Evolutionary conservation across 2,113 vertebrate species (phyloP).

Genomic region (Crotophaga sulcirostris): DNA sequence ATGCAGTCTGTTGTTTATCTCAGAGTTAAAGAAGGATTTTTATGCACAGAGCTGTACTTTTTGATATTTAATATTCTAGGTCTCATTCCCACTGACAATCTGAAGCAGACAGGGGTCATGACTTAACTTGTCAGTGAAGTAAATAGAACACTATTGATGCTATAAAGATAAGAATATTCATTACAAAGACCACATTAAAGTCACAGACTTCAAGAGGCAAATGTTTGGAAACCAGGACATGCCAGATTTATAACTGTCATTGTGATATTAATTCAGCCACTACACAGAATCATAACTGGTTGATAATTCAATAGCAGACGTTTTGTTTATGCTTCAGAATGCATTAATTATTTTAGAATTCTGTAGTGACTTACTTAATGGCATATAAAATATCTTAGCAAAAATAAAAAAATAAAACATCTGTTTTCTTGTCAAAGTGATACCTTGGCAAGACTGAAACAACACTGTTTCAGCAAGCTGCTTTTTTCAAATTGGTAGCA

Average conservation of each 20-base stretch:
- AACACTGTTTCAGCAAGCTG: neutral
- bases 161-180: constrained; percentile 50
- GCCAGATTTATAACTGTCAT: neutral
- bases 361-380: neutral
- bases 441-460: neutral
- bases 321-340: neutral
- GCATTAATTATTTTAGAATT: neutral
- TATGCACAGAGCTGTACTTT: constrained; percentile 5
- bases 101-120: constrained; percentile 32
- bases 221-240: neutral
- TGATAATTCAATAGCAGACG: neutral
- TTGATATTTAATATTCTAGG: constrained; percentile 49
- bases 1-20: neutral
- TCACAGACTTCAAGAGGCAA: neutral
- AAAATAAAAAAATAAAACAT: neutral
- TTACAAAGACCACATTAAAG: constrained; percentile 47
- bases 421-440: neutral
- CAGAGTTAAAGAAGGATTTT: neutral
- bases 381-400: neutral
- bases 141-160: constrained; percentile 9
- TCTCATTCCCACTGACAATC: constrained; percentile 18
- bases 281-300: neutral
- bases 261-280: neutral
- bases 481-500: neutral
- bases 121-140: constrained; percentile 24